Conservation (phyloP, 2,113 vertebrate species). For the Microcebus tavaratra region DNA sequence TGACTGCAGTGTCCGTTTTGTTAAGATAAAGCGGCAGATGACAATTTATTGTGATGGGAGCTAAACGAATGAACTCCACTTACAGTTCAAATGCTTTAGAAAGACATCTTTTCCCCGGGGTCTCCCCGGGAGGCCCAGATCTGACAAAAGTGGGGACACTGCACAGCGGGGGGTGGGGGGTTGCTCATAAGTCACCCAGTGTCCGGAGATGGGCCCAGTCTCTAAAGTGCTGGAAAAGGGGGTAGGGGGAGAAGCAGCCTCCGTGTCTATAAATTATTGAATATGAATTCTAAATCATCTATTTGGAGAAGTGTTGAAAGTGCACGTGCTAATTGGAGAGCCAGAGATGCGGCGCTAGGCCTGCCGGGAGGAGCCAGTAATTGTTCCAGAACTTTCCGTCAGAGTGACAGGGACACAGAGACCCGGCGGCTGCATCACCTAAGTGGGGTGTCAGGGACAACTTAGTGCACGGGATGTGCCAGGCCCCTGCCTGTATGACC, state of each 20-base stretch:
- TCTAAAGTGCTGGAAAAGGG: slow-evolving; percentile 61
- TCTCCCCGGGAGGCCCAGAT: slow-evolving; percentile 63
- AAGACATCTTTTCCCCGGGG: slow-evolving; percentile 70
- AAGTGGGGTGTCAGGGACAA: neutral
- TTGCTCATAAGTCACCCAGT: slow-evolving; percentile 63
- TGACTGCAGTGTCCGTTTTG: slow-evolving; percentile 64
- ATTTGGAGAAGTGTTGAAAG: slow-evolving; percentile 58
- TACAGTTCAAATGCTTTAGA: slow-evolving; percentile 74
- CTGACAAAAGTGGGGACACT: slow-evolving; percentile 62
- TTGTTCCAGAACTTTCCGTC: neutral
- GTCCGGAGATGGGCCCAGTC: slow-evolving; percentile 67
- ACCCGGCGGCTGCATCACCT: neutral
- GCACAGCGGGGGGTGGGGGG: slow-evolving; percentile 4
- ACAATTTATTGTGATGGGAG: slow-evolving; percentile 80
- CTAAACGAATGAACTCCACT: slow-evolving; percentile 80
- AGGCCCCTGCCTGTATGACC: fast-evolving
- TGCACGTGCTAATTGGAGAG: slow-evolving; percentile 68
- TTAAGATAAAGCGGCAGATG: slow-evolving; percentile 53
- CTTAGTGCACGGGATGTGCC: too few relatives aligned
- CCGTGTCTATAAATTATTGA: slow-evolving; percentile 78
- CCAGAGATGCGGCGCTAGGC: neutral
- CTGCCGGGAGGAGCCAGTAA: neutral
- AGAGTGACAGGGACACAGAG: too few relatives aligned
- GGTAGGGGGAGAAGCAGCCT: neutral
- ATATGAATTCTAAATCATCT: slow-evolving; percentile 71